Base-by-base conservation (phyloP, 2,888 invertebrate genomes). In the Carabus problematicus region DNA sequence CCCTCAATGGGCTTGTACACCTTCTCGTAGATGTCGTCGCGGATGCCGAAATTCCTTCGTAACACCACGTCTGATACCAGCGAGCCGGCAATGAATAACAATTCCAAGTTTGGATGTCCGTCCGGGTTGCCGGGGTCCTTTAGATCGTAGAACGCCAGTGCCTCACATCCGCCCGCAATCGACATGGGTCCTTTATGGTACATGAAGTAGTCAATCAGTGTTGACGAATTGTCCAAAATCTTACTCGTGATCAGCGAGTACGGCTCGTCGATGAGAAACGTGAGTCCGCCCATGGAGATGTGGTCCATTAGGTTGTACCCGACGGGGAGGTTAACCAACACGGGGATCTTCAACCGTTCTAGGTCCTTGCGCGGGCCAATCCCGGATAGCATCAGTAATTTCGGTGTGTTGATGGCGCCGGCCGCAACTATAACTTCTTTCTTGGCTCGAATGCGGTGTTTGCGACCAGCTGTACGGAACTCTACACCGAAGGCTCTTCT, bases 361-460 rank as follows among this genome's bases (percentile, higher is more conserved):
- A 85, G 76, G 70, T 85, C 83, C 63, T 81, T 79, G 63, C 78
- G 79, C 0, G 85, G 85, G 2, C 85, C 83, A 9, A 88, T 80
- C 0, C 90, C 90, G 8, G 87, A 88, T 45, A 90, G 78, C 92
- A 94, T 91, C 6, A 95, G 84, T 8, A 95, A 79, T 76, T 95
- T 94, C 0, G 95, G 93, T 3, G 88, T 85, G 77, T 89, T 89
- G 72, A 91, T 86, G 1, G 90, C 84, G 1, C 91, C 90, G 0
- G 86, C 88, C 39, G 86, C 84, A 16, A 89, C 75, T 64, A 90
- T 87, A 0, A 89, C 84, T 76, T 87, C 88, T 74, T 85, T 86
- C 49, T 80, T 81, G 0, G 87, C 87, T 55, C 75, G 73, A 1
- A 84, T 78, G 6, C 61, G 72, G 62, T 79, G 75, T 8, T 72